These are phyloP conservation scores for Hypotaenidia okinawae DNA, from an alignment of 2,797 vertebrate genomes.

Conservation along the genomic window DNA sequence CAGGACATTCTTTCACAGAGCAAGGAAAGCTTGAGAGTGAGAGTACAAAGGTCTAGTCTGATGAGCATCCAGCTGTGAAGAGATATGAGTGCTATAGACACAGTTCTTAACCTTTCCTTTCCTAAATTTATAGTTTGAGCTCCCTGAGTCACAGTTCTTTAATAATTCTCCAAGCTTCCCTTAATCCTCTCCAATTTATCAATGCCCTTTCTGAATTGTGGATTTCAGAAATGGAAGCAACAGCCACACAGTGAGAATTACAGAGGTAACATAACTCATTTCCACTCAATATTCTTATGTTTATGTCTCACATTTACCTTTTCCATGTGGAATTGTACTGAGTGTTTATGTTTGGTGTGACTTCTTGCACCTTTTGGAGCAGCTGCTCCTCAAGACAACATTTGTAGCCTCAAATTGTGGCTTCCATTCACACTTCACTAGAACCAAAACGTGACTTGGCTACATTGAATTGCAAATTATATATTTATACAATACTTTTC, in stretches of 20 bases:
- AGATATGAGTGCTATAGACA: neutral
- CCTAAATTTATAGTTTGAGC: neutral
- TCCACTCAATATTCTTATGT: neutral
- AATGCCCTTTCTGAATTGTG: neutral
- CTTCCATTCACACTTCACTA: neutral
- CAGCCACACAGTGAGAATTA: neutral
- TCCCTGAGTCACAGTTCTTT: neutral
- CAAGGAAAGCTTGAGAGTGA: neutral
- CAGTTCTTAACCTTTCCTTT: neutral
- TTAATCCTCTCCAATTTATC: neutral
- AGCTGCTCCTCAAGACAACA: neutral
- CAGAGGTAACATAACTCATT: neutral
- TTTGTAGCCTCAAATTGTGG: neutral
- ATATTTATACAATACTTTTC: neutral
- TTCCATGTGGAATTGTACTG: neutral
- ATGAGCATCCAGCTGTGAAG: neutral
- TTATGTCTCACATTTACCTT: neutral
- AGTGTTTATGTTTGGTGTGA: neutral
- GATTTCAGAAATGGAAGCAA: neutral
- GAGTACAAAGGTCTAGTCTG: neutral
- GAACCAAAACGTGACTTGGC: neutral
- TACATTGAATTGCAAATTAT: neutral
- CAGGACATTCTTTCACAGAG: neutral
- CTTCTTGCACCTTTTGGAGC: neutral
- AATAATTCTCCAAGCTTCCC: neutral